Base-by-base conservation (phyloP, 92 coral and sea anemone genomes). In the Umimayanthus kanabou region DNA sequence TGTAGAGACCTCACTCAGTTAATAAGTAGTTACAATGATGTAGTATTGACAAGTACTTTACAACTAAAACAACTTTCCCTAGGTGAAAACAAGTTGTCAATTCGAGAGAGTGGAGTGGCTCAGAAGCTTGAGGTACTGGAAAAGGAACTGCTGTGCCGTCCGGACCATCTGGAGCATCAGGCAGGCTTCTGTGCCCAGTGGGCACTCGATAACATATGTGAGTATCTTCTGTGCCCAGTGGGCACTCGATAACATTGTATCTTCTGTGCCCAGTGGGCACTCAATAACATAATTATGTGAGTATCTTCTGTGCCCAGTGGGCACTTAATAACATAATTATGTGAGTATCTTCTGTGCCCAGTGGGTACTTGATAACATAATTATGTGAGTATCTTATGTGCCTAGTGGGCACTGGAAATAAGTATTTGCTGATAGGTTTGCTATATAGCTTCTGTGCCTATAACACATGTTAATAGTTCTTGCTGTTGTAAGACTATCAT, bases 171-270 rank as follows among this genome's bases (percentile, higher is more conserved):
- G 61, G 87, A 94, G 90, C 99, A 97, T 85, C 98, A 97, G 90
- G 98, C 94, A 53, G 99, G 96, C 22, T 97, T 95, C 87, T 97
- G 99, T 92, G 98, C 97, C 33, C 99, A 97, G 87, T 97, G 99
- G 99, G 88, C 93, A 55, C 91, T 97, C 23, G 99, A 97, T 77
- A 88, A 88, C 71, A 72, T 86, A 50, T 88, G 91, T 88, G 40
- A 88, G 91, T 73, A 47, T 47, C 22, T 97, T 95, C 87, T 97
- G 99, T 92, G 98, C 97, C 33, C 99, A 97, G 85, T 97, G 99
- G 99, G 88, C 92, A 55, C 91, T 97, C 18, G 98, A 97, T 77
- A 88, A n/a, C n/a, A n/a, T n/a, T n/a, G 8, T 45, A 45, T 50
- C 22, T 97, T 95, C 82, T 95, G 99, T 92, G 98, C 97, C 40